Evolutionary conservation across 2,797 vertebrate genomes (phyloP).

Genomic region (Tokudaia muenninki): DNA sequence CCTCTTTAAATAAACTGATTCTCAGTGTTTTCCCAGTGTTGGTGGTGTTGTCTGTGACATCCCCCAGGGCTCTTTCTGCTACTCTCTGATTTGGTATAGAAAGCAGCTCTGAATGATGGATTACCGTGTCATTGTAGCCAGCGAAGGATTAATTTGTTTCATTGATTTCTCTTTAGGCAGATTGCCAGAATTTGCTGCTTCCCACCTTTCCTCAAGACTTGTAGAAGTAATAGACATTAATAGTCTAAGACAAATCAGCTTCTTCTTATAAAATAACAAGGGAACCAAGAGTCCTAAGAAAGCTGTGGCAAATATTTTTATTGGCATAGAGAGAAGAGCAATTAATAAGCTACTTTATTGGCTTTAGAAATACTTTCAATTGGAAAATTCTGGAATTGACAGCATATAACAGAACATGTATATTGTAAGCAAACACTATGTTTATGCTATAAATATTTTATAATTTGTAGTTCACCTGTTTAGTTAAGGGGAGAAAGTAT

Average conservation of each 20-base stretch:
- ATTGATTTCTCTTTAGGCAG: constrained; percentile 99
- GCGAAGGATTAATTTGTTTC: constrained; percentile 99
- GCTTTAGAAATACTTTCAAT: constrained; percentile 70
- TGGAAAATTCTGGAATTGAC: constrained; percentile 53
- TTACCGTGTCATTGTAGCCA: constrained; percentile 99
- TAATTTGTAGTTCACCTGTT: constrained; percentile 55
- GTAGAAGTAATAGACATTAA: constrained; percentile 99
- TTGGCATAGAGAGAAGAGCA: constrained; percentile 63
- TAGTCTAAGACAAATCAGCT: constrained; percentile 99
- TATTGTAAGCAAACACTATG: constrained; percentile 31
- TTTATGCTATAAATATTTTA: constrained; percentile 43
- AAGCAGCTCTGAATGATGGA: constrained; percentile 99
- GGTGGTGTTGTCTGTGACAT: constrained; percentile 94
- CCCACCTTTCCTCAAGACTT: constrained; percentile 98
- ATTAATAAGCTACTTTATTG: constrained; percentile 64
- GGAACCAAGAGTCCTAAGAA: constrained; percentile 90
- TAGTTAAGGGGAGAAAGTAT: constrained; percentile 25
- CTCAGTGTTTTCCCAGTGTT: constrained; percentile 93
- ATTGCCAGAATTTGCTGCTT: constrained; percentile 99
- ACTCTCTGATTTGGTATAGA: constrained; percentile 98
- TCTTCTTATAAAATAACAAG: constrained; percentile 96
- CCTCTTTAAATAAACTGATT: constrained; percentile 94
- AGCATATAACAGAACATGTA: constrained; percentile 28
- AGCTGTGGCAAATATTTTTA: constrained; percentile 79
- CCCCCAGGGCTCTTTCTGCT: constrained; percentile 93